Conservation (phyloP, 2,113 vertebrate genomes). For the Aviceda subcristata region DNA sequence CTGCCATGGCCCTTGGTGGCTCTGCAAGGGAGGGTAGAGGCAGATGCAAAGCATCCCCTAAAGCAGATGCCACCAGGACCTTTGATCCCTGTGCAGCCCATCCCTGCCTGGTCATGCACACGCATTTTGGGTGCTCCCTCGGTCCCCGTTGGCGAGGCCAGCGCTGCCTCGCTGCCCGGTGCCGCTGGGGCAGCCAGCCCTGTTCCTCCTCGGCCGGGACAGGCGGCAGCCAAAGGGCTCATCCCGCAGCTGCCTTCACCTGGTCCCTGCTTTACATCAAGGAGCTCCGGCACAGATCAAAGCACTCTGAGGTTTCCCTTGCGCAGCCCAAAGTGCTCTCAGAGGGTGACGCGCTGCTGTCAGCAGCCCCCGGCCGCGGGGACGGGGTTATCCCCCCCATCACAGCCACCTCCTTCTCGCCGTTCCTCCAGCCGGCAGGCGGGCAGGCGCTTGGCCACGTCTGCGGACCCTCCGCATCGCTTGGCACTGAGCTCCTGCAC, state of each 20-base stretch:
- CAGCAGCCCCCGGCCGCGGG: accelerated
- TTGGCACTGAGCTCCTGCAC: accelerated
- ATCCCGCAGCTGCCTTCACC: background rate
- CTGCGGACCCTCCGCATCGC: accelerated
- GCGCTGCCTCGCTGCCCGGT: accelerated
- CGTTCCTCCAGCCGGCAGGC: accelerated
- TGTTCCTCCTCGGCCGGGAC: accelerated
- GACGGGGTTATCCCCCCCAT: background rate
- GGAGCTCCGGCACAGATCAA: background rate
- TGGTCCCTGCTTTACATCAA: background rate
- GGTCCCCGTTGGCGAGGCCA: accelerated
- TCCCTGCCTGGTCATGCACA: background rate
- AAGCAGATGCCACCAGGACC: accelerated
- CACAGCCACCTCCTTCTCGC: background rate
- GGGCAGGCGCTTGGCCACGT: background rate
- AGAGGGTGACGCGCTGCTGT: background rate
- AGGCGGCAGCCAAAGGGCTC: accelerated
- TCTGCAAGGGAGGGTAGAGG: background rate
- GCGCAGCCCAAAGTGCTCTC: background rate
- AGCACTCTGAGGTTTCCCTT: background rate
- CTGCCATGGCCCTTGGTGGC: background rate
- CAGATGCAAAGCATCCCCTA: accelerated
- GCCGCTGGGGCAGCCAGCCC: background rate
- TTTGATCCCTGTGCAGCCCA: background rate
- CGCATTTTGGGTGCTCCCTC: background rate